Evolutionary conservation across 2,888 invertebrate genomes (phyloP).

Genomic region (Pristionchus japonicus): DNA sequence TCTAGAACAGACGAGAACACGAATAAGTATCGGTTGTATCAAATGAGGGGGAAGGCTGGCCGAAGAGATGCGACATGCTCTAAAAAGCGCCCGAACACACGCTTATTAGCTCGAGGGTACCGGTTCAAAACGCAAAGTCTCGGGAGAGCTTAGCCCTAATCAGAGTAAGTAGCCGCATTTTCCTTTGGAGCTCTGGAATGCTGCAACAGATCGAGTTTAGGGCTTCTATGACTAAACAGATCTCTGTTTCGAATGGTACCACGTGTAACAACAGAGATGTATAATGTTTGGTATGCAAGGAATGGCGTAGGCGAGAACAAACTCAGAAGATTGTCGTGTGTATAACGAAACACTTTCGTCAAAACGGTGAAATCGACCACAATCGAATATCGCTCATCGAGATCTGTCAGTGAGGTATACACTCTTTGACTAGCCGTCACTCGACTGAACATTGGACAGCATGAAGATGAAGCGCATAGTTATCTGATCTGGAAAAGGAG

Average conservation of each 20-base stretch:
- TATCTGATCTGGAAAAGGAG: slow-evolving; percentile 2
- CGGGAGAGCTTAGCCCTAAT: slow-evolving; percentile 26
- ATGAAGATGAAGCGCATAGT: neutral
- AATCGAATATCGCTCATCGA: neutral
- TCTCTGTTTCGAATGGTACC: neutral
- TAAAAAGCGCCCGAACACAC: neutral
- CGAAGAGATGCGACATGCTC: neutral
- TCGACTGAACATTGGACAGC: neutral
- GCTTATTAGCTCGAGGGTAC: slow-evolving; percentile 21
- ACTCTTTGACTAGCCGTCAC: neutral
- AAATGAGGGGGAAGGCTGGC: neutral
- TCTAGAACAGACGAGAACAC: neutral
- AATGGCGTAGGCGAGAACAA: neutral
- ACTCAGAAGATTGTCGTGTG: neutral
- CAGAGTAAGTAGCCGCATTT: slow-evolving; percentile 23
- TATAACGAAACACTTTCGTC: neutral
- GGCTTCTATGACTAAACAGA: neutral
- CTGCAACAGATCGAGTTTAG: slow-evolving; percentile 18
- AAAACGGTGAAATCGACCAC: neutral
- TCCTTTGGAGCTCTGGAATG: neutral
- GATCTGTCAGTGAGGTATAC: neutral
- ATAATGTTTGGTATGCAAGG: neutral
- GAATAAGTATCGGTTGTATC: neutral
- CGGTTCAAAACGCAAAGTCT: neutral
- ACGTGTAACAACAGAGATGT: neutral